Evolutionary conservation across 2,797 vertebrate species (phyloP), one percentile per base, ranked within the genome.

Genomic region (Threskiornis aethiopicus): DNA sequence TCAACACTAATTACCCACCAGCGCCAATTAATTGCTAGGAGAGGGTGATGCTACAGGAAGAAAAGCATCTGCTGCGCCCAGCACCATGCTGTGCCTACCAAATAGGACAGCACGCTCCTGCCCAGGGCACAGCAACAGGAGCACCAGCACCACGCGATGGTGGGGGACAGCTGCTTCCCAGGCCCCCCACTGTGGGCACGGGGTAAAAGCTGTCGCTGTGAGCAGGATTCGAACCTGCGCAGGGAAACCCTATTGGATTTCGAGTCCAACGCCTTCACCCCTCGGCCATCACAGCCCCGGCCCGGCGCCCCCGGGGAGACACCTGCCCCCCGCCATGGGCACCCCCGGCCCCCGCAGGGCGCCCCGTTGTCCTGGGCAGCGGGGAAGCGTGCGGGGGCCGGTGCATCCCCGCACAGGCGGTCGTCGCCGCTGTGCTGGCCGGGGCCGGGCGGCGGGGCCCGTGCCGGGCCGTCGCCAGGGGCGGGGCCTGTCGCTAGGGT

Each of bases 141-240:
- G 2, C 10, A 7, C 7, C 1, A 21, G 21, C 29, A 0, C 13
- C 11, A 1, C 0, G 1, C 1, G 2, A 35, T 5, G 7, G 11
- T 42, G 26, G 11, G 8, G 11, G 8, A 26, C 5, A 61, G 33
- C 2, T 21, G 16, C 12, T 41, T 3, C 21, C 1, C 6, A 33
- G 4, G 4, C 10, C 0, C 2, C 9, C 46, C 37, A 39, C 9
- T 39, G 37, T 39, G 37, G 37, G 37, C 37, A 39, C 37, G 37
- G 37, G 37, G 37, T 51, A 80, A 92, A 91, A 70, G 0, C 9
- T 7, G 0, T 24, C 35, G 3, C 72, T 89, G 87, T 84, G 76
- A 86, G 58, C 81, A 86, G 81, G 80, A 96, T 83, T 90, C 14
- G 21, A 88, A 75, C 80, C 47, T 79, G 67, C 35, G 15, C 81